Base-by-base conservation (phyloP, 2,888 invertebrate species). In the Dromius quadrimaculatus region DNA sequence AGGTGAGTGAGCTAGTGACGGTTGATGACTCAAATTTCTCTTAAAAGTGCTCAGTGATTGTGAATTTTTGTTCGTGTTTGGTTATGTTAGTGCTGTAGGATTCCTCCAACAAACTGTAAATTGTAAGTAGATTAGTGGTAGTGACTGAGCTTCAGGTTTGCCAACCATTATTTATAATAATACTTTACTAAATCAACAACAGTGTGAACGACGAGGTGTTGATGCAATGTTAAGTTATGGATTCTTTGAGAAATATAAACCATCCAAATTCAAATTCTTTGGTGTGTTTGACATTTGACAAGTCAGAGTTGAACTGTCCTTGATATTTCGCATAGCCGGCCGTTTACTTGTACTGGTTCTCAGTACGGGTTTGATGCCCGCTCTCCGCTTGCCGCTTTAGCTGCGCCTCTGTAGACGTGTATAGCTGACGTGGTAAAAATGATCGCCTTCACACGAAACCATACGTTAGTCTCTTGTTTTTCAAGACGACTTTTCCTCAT, bases 231-330 rank as follows among this genome's bases (percentile, higher is more conserved):
- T n/a, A n/a, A n/a, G n/a, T n/a, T n/a, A n/a, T n/a, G n/a, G n/a
- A n/a, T n/a, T n/a, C n/a, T n/a, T n/a, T n/a, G n/a, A n/a, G n/a
- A n/a, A n/a, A n/a, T n/a, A n/a, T n/a, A n/a, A n/a, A n/a, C n/a
- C n/a, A n/a, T n/a, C n/a, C n/a, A n/a, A n/a, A n/a, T n/a, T n/a
- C n/a, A n/a, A n/a, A n/a, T n/a, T n/a, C n/a, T n/a, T n/a, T n/a
- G n/a, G n/a, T n/a, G n/a, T n/a, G 38, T 54, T 28, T 66, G 66
- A 66, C 66, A 66, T 66, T 66, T 66, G 66, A 66, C 66, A 66
- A 54, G 47, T 28, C 28, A 28, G 28, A 54, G 50, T 34, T 17
- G 20, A 32, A 54, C 41, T 57, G 66, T 54, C 66, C 66, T 66
- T 66, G 66, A 66, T 66, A 66, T 66, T 66, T 66, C 38, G 54